Percentiles rank a stretch among this genome's conserved stretches.
These are phyloP conservation scores for Sterrhoptilus dennistouni DNA, from an alignment of 2,113 vertebrate genomes.

Conservation along the genomic window DNA sequence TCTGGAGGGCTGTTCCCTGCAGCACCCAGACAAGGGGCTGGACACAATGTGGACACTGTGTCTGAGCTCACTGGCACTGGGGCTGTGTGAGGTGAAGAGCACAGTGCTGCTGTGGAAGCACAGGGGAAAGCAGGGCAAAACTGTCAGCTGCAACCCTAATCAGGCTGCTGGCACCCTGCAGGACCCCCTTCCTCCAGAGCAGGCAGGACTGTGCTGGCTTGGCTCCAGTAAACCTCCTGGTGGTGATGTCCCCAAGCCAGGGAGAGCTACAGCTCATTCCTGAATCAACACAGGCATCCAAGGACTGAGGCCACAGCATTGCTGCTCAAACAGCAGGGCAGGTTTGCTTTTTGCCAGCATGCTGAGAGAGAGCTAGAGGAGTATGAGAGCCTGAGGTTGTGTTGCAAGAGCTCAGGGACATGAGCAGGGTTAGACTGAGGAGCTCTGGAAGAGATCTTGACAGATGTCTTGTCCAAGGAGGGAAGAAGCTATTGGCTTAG, in stretches of 20 bases:
- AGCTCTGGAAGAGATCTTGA: not conserved
- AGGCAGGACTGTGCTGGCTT: not conserved
- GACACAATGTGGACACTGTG: not conserved
- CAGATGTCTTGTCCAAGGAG: not conserved
- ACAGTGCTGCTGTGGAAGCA: rapidly evolving
- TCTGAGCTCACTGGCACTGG: rapidly evolving
- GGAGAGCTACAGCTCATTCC: not conserved
- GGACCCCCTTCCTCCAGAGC: rapidly evolving
- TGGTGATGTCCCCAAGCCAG: not conserved
- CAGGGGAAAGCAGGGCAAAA: not conserved
- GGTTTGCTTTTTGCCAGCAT: not conserved
- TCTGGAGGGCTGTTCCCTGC: not conserved
- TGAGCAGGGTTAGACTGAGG: not conserved
- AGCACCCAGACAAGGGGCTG: not conserved
- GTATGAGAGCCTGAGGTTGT: not conserved
- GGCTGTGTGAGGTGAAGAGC: not conserved
- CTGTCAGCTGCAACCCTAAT: not conserved
- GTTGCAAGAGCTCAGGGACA: not conserved
- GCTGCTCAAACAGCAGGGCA: not conserved
- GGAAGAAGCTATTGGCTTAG: not conserved
- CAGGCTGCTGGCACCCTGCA: not conserved
- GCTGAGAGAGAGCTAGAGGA: not conserved
- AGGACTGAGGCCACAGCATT: not conserved
- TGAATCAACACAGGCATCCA: not conserved
- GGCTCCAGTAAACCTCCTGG: not conserved